phyloP scores from a whole-genome alignment of 2,797 vertebrate genomes.

The Cryptoprocta ferox region DNA sequence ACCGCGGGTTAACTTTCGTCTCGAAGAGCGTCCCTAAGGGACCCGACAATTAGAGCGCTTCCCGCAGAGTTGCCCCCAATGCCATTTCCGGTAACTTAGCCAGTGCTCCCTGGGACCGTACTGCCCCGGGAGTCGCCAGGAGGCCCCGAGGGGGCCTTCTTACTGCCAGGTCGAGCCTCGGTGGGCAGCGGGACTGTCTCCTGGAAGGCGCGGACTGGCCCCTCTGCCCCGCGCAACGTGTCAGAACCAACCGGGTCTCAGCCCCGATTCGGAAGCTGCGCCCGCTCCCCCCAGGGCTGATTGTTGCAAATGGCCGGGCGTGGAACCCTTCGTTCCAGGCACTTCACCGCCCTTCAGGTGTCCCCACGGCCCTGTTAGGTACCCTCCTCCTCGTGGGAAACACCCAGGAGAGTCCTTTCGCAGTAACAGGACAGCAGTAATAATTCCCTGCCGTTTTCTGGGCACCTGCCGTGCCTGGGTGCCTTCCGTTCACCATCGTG shows the following conservation, averaged over 20 bases:
- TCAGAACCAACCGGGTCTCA: background rate
- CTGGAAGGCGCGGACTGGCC: background rate
- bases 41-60: background rate
- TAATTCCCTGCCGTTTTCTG: accelerated
- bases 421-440: background rate
- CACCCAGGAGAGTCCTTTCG: background rate
- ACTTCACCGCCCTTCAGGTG: background rate
- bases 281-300: background rate
- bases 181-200: background rate
- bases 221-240: background rate
- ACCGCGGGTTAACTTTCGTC: background rate
- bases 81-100: background rate
- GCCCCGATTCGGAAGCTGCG: background rate
- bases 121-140: background rate
- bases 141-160: background rate
- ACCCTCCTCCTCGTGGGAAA: background rate
- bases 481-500: background rate
- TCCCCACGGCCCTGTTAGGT: background rate
- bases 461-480: background rate
- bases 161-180: background rate
- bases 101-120: background rate
- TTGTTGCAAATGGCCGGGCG: background rate
- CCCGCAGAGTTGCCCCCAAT: background rate
- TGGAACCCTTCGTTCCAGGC: background rate
- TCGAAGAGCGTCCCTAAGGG: background rate